A percentile compares a stretch with the other conserved stretches of the same genome.
Conservation (phyloP, 2,797 vertebrate species). For the Chloroceryle inda region DNA sequence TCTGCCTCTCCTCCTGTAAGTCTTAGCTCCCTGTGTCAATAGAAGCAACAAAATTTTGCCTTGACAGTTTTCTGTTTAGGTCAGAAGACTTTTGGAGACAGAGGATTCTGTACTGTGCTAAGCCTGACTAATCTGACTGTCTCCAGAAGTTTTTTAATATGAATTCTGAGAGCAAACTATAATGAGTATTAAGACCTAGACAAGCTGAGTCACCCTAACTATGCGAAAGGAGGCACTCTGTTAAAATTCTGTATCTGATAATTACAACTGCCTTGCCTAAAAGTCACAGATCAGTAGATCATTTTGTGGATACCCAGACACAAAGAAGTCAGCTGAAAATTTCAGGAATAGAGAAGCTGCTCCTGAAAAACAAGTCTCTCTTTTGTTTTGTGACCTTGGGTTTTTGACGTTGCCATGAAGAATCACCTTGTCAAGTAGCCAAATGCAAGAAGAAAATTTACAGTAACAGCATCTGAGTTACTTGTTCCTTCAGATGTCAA, state of each 20-base stretch:
- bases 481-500: not conserved
- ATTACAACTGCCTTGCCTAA: not conserved
- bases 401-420: not conserved
- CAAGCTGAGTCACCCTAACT: not conserved
- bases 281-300: not conserved
- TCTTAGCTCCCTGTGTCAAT: not conserved
- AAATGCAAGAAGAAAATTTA: not conserved
- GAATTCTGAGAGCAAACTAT: not conserved
- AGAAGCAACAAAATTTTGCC: not conserved
- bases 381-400: not conserved
- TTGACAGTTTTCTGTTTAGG: not conserved
- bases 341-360: not conserved
- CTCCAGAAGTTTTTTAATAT: accelerated
- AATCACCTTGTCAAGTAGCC: not conserved
- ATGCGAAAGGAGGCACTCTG: not conserved
- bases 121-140: not conserved
- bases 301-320: not conserved
- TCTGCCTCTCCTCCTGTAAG: not conserved
- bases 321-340: not conserved
- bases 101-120: not conserved
- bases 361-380: not conserved
- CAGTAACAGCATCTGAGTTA: not conserved
- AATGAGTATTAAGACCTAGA: not conserved
- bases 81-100: not conserved
- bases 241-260: not conserved